phyloP scores from a whole-genome alignment of 2,113 vertebrate species.

The Notarius quadriscutis region DNA sequence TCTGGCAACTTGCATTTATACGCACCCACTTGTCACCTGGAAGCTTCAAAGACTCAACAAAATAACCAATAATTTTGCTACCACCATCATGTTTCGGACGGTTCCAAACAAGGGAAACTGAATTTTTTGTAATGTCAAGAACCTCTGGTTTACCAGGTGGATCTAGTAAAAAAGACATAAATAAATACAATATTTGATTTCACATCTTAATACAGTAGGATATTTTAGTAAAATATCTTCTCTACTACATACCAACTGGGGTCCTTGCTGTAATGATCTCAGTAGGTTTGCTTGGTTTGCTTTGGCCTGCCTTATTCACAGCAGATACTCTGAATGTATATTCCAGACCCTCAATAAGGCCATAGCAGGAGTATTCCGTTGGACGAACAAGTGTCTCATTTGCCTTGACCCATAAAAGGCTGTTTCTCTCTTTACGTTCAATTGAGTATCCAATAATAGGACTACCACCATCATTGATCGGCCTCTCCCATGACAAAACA shows the following conservation, averaged over 20 bases:
- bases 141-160: conserved; percentile 96
- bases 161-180: conserved; percentile 69
- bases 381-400: conserved; percentile 86
- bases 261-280: conserved; percentile 90
- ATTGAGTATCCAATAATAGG: conserved; percentile 90
- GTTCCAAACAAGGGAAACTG: conserved; percentile 88
- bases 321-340: conserved; percentile 96
- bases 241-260: conserved; percentile 81
- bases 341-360: conserved; percentile 91
- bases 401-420: conserved; percentile 91
- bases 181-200: not conserved
- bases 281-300: conserved; percentile 94
- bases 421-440: conserved; percentile 97
- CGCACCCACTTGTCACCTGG: conserved; percentile 91
- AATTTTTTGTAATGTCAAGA: conserved; percentile 87
- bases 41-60: conserved; percentile 88
- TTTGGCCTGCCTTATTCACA: conserved; percentile 89
- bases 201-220: not conserved
- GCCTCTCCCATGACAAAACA: conserved; percentile 90
- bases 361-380: conserved; percentile 88
- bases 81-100: conserved; percentile 94
- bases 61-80: conserved; percentile 93
- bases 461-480: conserved; percentile 88
- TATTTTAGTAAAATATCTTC: conserved; percentile 9
- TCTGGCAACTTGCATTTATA: conserved; percentile 86